Evolutionary conservation across 2,888 invertebrate genomes (phyloP).

Genomic region (Xylota sylvarum): DNA sequence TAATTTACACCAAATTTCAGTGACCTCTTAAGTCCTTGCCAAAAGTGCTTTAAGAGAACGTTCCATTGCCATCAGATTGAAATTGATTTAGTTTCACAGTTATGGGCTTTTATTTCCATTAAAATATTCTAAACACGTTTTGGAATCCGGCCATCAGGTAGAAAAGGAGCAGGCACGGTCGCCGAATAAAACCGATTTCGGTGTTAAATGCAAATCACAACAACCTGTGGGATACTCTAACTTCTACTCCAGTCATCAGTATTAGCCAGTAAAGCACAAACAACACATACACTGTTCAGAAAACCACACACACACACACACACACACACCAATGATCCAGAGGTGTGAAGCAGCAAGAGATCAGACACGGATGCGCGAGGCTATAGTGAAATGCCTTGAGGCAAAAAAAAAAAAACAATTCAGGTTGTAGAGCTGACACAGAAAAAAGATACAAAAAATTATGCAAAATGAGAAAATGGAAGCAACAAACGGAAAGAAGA

Average conservation of each 20-base stretch:
- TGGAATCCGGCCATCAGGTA: constrained; percentile 6
- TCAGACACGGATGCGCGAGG: constrained; percentile 60
- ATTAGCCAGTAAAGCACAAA: constrained; percentile 61
- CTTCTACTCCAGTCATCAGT: constrained; percentile 38
- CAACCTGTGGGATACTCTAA: constrained; percentile 39
- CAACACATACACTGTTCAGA: neutral
- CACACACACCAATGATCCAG: constrained; percentile 10
- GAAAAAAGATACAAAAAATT: constrained; percentile 3
- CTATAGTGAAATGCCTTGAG: constrained; percentile 20
- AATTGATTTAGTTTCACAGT: constrained; percentile 52
- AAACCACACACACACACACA: constrained; percentile 27
- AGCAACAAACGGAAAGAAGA: constrained; percentile 5
- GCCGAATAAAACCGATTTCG: constrained; percentile 51
- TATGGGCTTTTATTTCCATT: constrained; percentile 31
- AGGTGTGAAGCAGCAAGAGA: constrained; percentile 73
- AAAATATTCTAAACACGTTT: constrained; percentile 55
- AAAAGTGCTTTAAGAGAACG: neutral
- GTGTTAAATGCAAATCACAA: constrained; percentile 68
- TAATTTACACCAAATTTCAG: constrained; percentile 55
- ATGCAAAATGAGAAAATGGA: constrained; percentile 48
- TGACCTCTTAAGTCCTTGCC: constrained; percentile 36
- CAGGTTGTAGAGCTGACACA: constrained; percentile 39
- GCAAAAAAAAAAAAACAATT: constrained; percentile 16
- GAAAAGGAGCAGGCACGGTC: constrained; percentile 28
- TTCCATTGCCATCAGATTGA: constrained; percentile 30